Percentiles rank a stretch among this genome's conserved stretches.
Evolutionary conservation across 2,797 vertebrate genomes (phyloP).

Genomic region (Darevskia nairensis): DNA sequence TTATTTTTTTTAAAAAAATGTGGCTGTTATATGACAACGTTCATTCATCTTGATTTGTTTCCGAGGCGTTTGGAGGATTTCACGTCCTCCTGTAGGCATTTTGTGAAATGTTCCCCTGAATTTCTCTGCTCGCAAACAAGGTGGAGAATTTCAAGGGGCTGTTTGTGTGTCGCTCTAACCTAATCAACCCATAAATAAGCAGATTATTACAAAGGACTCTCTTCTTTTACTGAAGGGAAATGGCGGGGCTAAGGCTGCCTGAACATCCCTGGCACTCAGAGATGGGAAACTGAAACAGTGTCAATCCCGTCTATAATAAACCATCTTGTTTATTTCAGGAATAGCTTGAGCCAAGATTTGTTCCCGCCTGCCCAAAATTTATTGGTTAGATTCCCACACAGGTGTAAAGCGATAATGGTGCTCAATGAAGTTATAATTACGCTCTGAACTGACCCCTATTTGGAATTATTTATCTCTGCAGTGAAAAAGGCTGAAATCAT

Average conservation of each 20-base stretch:
- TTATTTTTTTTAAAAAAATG: too few relatives aligned
- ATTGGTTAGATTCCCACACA: neutral
- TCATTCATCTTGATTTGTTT: too few relatives aligned
- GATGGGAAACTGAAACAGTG: neutral
- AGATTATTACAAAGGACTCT: neutral
- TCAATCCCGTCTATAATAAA: neutral
- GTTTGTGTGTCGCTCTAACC: neutral
- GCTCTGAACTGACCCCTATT: slow-evolving; percentile 7
- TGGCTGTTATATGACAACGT: too few relatives aligned
- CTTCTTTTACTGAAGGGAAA: neutral
- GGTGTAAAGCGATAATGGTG: neutral
- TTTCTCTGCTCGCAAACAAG: too few relatives aligned
- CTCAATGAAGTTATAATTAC: neutral
- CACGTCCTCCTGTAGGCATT: too few relatives aligned
- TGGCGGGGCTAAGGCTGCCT: neutral
- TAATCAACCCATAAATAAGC: neutral
- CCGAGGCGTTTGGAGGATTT: too few relatives aligned
- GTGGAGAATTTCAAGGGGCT: too few relatives aligned
- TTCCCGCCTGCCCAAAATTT: neutral
- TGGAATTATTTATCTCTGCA: slow-evolving; percentile 44
- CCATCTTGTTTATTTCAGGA: slow-evolving; percentile 2
- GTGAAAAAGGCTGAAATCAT: slow-evolving; percentile 8
- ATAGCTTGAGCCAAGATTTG: neutral
- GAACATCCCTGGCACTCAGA: neutral
- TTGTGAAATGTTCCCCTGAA: too few relatives aligned